Conservation (phyloP, 2,888 invertebrate genomes). For the Perizoma flavofasciatum region DNA sequence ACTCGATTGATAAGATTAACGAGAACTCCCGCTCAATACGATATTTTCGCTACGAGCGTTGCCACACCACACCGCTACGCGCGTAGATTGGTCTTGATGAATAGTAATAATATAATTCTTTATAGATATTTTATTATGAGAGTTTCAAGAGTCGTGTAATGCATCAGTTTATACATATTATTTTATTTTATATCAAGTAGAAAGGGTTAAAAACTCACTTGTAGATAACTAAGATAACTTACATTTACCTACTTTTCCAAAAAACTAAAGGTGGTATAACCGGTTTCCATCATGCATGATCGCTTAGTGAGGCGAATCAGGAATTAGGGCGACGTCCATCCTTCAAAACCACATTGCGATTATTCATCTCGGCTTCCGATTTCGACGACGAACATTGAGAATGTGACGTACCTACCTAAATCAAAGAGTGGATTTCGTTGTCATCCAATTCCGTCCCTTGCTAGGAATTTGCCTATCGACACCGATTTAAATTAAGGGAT, state of each 20-base stretch:
- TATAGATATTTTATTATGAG: too few species aligned
- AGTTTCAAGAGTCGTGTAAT: too few species aligned
- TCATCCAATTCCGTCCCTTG: slow-evolving; percentile 17
- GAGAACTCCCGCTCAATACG: too few species aligned
- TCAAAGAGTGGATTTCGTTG: slow-evolving; percentile 36
- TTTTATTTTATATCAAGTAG: too few species aligned
- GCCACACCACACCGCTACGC: too few species aligned
- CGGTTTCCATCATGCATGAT: slow-evolving; percentile 1
- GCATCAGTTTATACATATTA: too few species aligned
- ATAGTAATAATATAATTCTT: too few species aligned
- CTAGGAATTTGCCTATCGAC: slow-evolving; percentile 9
- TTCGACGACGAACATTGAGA: slow-evolving; percentile 40
- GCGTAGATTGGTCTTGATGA: too few species aligned
- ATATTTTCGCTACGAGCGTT: too few species aligned
- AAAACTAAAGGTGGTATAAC: not conserved
- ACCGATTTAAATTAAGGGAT: not conserved
- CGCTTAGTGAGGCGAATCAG: slow-evolving; percentile 32
- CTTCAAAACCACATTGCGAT: slow-evolving; percentile 58
- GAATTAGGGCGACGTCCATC: slow-evolving; percentile 32
- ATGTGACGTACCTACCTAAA: slow-evolving; percentile 24
- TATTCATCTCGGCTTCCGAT: slow-evolving; percentile 51
- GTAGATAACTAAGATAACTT: not conserved
- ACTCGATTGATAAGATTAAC: too few species aligned
- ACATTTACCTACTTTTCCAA: slow-evolving; percentile 8
- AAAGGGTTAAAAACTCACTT: too few species aligned